Evolutionary conservation across 2,888 invertebrate species (phyloP).

Genomic region (Siphonodentalium dalli): DNA sequence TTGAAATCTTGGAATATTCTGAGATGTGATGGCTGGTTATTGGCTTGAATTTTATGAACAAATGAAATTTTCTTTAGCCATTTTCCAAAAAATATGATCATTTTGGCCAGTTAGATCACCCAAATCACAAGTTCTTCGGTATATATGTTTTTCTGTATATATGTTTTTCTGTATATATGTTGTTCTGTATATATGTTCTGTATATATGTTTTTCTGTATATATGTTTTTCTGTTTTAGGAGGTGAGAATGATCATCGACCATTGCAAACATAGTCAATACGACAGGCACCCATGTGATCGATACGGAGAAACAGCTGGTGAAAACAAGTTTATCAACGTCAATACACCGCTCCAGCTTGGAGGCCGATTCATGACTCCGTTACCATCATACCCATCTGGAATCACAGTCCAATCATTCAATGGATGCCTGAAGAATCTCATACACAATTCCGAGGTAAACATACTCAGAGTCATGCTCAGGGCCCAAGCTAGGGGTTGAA

Average conservation of each 20-base stretch:
- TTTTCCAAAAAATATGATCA: too few species aligned
- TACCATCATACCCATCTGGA: constrained; percentile 29
- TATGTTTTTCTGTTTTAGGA: constrained; percentile 67
- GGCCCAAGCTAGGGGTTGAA: too few species aligned
- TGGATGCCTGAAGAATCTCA: constrained; percentile 93
- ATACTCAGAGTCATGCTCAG: background rate
- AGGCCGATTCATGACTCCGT: constrained; percentile 66
- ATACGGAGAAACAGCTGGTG: constrained; percentile 87
- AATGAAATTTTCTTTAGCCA: too few species aligned
- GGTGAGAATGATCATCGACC: constrained; percentile 91
- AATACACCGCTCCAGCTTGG: constrained; percentile 95
- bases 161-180: too few species aligned
- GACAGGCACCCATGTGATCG: constrained; percentile 91
- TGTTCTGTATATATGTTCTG: too few species aligned
- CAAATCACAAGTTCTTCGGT: too few species aligned
- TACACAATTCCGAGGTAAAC: constrained; percentile 82
- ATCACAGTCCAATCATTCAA: constrained; percentile 78
- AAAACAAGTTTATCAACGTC: constrained; percentile 94
- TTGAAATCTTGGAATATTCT: too few species aligned
- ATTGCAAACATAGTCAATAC: constrained; percentile 85
- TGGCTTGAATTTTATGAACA: too few species aligned
- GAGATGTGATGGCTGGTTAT: too few species aligned
- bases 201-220: background rate
- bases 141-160: too few species aligned
- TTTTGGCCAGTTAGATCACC: too few species aligned